Evolutionary conservation across 2,797 vertebrate species (phyloP), one percentile per base, ranked within the genome.

Genomic region (Acanthopagrus latus): DNA sequence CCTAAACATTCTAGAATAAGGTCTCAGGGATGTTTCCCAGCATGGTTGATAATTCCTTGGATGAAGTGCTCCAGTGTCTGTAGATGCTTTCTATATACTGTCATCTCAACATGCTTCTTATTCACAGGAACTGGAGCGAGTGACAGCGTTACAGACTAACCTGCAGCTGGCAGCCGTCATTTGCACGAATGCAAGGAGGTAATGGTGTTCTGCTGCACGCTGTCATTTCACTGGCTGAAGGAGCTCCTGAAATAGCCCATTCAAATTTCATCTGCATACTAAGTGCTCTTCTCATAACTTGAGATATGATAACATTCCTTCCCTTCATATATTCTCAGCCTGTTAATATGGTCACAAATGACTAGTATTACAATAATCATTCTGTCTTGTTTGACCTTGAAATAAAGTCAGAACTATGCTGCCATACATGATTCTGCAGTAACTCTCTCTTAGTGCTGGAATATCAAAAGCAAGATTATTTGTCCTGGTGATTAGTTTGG

Each of bases 161-260:
- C 96, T 99, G 74, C 97, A 99, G 87, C 82, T 99, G 86, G 98
- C 97, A 67, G 97, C 97, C 0, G 97, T 99, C 84, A 99, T 99
- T 92, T 99, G 98, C 91, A 97, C 97, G 23, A 97, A 99, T 84
- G 97, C 97, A 85, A 96, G 98, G 86, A 97, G 98, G 98, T 87
- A 72, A 80, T 62, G 18, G 10, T 4, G 2, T 69, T 76, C n/a
- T 50, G 11, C 78, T 67, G 12, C 20, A n/a, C 25, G 44, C 23
- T 12, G 3, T 76, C 46, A 44, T 48, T 71, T 75, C 62, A 46
- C 57, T 7, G 33, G 67, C 33, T 63, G 57, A 72, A 75, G 70
- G 43, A 63, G 57, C 73, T 59, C n/a, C 57, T 75, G n/a, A 52
- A 67, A 78, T 13, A n/a, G 23, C 56, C 63, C 68, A 46, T 80